Conservation (phyloP, 2,888 invertebrate genomes). For the Amblyteles armatorius region DNA sequence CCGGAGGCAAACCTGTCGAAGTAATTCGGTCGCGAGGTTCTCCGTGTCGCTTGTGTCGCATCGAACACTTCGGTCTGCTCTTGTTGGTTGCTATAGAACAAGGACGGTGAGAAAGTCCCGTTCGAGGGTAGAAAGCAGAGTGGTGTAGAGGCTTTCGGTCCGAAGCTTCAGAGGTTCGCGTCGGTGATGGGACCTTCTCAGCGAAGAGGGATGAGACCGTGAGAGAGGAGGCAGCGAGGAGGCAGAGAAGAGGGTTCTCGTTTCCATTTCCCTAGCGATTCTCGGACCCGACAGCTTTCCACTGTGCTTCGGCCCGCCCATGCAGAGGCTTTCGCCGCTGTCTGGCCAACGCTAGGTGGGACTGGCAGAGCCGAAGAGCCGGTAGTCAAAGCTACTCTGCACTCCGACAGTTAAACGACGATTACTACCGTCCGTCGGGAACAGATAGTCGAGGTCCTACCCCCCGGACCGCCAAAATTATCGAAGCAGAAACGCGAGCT, state of each 20-base stretch:
- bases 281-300: slow-evolving; percentile 12
- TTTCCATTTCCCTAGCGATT: slow-evolving; percentile 5
- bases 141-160: slow-evolving; percentile 11
- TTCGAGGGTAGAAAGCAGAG: slow-evolving; percentile 6
- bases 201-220: slow-evolving; percentile 1
- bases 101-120: slow-evolving; percentile 25
- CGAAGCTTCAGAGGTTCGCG: neutral
- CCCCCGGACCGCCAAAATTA: slow-evolving; percentile 28
- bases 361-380: neutral
- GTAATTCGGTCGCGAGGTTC: slow-evolving; percentile 43
- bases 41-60: slow-evolving; percentile 38
- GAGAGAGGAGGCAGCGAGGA: slow-evolving; percentile 20
- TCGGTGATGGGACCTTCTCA: neutral
- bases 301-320: slow-evolving; percentile 21
- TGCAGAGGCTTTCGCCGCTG: slow-evolving; percentile 23
- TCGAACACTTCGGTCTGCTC: slow-evolving; percentile 12
- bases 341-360: neutral
- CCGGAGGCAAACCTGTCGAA: slow-evolving; percentile 29
- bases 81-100: neutral
- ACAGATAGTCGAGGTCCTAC: neutral
- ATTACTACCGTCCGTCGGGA: slow-evolving; percentile 10
- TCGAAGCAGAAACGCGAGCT: slow-evolving; percentile 41
- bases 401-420: slow-evolving; percentile 28
- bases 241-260: slow-evolving; percentile 33
- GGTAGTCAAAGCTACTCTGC: slow-evolving; percentile 5